Evolutionary conservation across 92 coral and sea anemone species (phyloP).

Genomic region (Scolanthus callimorphus): DNA sequence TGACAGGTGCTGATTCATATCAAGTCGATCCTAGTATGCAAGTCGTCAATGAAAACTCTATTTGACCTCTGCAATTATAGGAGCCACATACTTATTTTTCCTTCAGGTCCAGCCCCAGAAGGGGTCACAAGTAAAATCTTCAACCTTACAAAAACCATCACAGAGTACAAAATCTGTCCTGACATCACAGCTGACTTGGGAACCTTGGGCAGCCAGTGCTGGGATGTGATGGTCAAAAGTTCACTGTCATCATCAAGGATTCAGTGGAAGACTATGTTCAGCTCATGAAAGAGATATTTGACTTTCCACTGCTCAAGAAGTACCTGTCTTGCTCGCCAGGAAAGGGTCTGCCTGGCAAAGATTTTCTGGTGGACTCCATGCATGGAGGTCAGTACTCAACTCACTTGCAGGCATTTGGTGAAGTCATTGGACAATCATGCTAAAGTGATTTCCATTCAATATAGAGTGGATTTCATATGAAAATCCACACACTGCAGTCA

Average conservation of each 20-base stretch:
- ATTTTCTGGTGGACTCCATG: slow-evolving; percentile 76
- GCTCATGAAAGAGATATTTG: slow-evolving; percentile 92
- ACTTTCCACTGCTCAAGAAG: slow-evolving; percentile 68
- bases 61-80: no score
- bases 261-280: slow-evolving; percentile 82
- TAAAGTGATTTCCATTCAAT: no score
- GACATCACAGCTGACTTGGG: slow-evolving; percentile 62
- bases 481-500: no score
- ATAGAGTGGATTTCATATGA: no score
- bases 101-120: slow-evolving; percentile 93
- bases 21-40: no score
- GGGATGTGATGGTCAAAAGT: slow-evolving; percentile 77
- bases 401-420: neutral
- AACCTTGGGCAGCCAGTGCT: slow-evolving; percentile 64
- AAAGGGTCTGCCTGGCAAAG: slow-evolving; percentile 38
- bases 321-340: slow-evolving; percentile 47
- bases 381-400: slow-evolving; percentile 88
- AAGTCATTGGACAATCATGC: no score
- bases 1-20: no score
- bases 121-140: slow-evolving; percentile 78
- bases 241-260: slow-evolving; percentile 76
- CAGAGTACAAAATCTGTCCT: slow-evolving; percentile 74
- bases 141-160: slow-evolving; percentile 53
- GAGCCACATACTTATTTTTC: neutral
- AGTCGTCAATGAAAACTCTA: no score